Base-by-base conservation (phyloP, 2,888 invertebrate species). In the Microdon myrmicae region DNA sequence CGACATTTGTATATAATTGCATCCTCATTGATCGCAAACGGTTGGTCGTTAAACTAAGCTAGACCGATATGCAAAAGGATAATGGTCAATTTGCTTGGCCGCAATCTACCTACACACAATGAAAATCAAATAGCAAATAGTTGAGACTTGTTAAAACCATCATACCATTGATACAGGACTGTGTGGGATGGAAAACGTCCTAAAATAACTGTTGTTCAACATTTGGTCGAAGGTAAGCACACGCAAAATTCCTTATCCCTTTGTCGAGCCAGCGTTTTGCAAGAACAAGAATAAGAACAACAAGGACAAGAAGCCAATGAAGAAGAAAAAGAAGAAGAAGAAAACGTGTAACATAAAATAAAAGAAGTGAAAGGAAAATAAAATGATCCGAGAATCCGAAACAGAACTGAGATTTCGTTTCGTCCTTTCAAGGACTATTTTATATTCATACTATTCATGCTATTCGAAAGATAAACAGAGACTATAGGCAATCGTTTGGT, bases 311-410 rank as follows among this genome's bases (percentile, higher is more conserved):
- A 51, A 41, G 10, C 35, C 8, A 9, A 13, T 39, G 1, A 35
- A 49, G 3, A 47, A 60, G 25, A 7, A 23, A 39, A 26, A 31
- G 45, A 28, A n/a, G 7, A 43, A 45, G 28, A 14, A 25, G 17
- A 32, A 31, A 8, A 38, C 23, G 25, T 9, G 0, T 71, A 68
- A 66, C 70, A 69, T 70, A 72, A 73, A 68, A 70, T 32, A 7
- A 1, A 2, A n/a, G 7, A 8, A 26, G 26, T 26, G 12, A 10
- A 26, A 26, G 12, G 26, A n/a, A n/a, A n/a, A n/a, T n/a, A n/a
- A n/a, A n/a, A n/a, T n/a, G n/a, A n/a, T n/a, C n/a, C n/a, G 34
- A 38, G 14, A 2, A 10, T 31, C 37, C 34, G n/a, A 22, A 48
- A 48, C 54, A 43, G 43, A n/a, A n/a, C n/a, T n/a, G n/a, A 64